Base-by-base conservation (phyloP, 2,888 invertebrate species). In the Rhagonycha fulva region DNA sequence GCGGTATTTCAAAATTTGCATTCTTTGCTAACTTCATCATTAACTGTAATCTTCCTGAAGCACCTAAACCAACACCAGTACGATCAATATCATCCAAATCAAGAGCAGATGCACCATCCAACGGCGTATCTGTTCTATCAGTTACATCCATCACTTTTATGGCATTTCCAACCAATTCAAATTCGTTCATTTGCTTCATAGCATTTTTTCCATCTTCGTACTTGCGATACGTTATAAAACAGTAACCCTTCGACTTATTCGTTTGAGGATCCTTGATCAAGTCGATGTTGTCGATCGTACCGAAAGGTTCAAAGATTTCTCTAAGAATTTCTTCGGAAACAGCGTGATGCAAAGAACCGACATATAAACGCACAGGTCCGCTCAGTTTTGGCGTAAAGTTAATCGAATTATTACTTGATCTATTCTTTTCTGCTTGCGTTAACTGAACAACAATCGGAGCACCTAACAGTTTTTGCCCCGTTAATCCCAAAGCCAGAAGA, bases 21-120 rank as follows among this genome's bases (percentile, higher is more conserved):
- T 97, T 98, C 90, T 99, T 98, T 0, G 99, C 99, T 78, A 99
- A 89, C 89, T 99, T 99, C 82, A 98, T 98, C 99, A 99, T 99
- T 26, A 99, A 90, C 86, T 98, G 98, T 70, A 99, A 89, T 66
- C 98, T 91, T 9, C 99, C 99, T 0, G 98, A 98, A 5, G 98
- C 98, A 7, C 99, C 99, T 11, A 99, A 91, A 87, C 98, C 98
- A 80, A 99, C 97, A 66, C 98, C 98, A 80, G 97, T 96, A 62
- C 98, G 91, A 87, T 99, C 98, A 87, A 98, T 90, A 87, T 99
- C 98, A 87, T 99, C 98, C 0, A 96, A 97, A 86, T 99, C 98
- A 75, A 98, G 91, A 66, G 95, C 90, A 0, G 97, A 96, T 47
- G 95, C 94, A 10, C 94, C 93, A 82, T 91, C 91, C 76, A 88